These are phyloP conservation scores for Chiloscyllium punctatum DNA, from an alignment of 2,797 vertebrate species.

Conservation along the genomic window DNA sequence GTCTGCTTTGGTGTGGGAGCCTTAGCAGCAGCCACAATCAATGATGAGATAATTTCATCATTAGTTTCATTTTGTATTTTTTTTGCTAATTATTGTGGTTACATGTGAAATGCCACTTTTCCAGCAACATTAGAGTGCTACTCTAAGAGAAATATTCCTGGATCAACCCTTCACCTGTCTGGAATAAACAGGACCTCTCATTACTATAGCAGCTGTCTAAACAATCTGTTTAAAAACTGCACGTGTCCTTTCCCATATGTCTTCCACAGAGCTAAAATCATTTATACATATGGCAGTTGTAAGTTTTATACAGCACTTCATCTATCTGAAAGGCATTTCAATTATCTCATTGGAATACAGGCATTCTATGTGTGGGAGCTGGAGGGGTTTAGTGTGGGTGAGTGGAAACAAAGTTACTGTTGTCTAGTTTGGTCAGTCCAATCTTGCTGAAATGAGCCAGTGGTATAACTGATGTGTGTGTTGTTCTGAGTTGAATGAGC, in stretches of 20 bases:
- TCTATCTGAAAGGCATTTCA: slow-evolving; percentile 29
- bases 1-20: neutral
- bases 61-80: neutral
- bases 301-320: neutral
- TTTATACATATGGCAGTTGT: neutral
- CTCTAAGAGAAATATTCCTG: neutral
- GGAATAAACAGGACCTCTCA: neutral
- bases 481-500: neutral
- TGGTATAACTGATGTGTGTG: neutral
- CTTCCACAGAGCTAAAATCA: neutral
- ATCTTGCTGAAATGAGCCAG: neutral
- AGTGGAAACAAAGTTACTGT: neutral
- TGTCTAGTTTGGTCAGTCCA: neutral
- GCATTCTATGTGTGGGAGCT: neutral
- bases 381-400: neutral
- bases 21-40: neutral
- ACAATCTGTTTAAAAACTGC: neutral
- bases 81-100: neutral
- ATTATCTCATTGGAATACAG: slow-evolving; percentile 4
- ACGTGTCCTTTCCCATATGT: neutral
- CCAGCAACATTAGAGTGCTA: neutral
- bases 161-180: neutral
- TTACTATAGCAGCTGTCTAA: neutral
- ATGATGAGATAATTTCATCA: neutral
- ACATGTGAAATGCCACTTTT: neutral